These are phyloP conservation scores for Semnornis frantzii DNA, from an alignment of 2,113 vertebrate genomes.

Conservation along the genomic window DNA sequence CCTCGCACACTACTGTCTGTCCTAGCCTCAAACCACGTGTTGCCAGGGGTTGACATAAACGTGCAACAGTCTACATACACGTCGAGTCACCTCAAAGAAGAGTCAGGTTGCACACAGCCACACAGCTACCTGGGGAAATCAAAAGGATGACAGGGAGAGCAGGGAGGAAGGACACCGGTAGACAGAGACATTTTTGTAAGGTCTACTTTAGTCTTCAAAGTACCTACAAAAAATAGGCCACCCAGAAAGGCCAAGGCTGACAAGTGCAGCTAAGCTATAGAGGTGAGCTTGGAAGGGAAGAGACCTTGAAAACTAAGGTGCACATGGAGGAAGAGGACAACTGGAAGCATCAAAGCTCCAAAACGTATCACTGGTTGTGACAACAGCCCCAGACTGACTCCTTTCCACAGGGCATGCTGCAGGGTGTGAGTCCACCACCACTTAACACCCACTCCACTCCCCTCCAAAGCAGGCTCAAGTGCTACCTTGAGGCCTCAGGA, in stretches of 20 bases:
- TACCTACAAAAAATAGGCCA: not conserved
- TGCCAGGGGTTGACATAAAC: not conserved
- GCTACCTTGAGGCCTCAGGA: constrained; percentile 86
- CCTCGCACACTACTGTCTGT: not conserved
- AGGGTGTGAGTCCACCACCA: not conserved
- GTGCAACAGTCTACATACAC: not conserved
- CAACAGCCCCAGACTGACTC: not conserved
- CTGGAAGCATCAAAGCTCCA: not conserved
- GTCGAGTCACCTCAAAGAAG: not conserved
- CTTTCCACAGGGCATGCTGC: not conserved
- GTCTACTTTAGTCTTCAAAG: not conserved
- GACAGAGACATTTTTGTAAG: not conserved
- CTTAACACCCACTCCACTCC: not conserved
- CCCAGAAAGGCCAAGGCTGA: not conserved
- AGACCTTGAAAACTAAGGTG: not conserved
- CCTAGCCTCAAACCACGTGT: not conserved
- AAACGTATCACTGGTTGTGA: not conserved
- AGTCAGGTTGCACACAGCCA: not conserved
- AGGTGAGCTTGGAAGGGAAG: accelerated
- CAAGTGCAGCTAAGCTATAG: not conserved
- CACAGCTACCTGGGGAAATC: not conserved
- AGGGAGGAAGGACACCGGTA: not conserved
- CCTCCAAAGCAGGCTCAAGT: not conserved
- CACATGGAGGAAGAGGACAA: not conserved
- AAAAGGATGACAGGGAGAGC: accelerated